These are phyloP conservation scores for Euphydryas editha DNA, from an alignment of 2,888 invertebrate species.

Conservation along the genomic window DNA sequence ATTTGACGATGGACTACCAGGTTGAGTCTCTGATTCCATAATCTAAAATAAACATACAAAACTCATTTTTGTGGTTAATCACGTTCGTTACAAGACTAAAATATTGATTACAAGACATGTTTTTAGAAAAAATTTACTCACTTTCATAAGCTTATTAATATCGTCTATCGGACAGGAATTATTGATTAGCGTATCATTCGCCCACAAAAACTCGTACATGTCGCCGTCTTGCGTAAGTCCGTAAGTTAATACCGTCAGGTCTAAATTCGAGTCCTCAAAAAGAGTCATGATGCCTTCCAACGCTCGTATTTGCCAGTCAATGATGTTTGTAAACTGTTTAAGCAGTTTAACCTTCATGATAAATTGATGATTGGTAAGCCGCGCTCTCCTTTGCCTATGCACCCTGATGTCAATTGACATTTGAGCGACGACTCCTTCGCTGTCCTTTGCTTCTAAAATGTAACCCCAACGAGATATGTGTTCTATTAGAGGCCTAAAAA, in stretches of 20 bases:
- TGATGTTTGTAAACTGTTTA: conserved; percentile 83
- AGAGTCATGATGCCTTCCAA: conserved; percentile 82
- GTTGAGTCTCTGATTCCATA: conserved; percentile 73
- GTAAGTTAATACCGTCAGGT: conserved; percentile 88
- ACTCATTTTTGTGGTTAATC: too few relatives aligned
- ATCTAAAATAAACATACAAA: conserved; percentile 53
- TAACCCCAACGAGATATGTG: conserved; percentile 93
- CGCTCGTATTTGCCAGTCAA: conserved; percentile 91
- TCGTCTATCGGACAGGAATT: conserved; percentile 90
- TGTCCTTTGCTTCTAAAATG: conserved; percentile 91
- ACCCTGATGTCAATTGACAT: conserved; percentile 91
- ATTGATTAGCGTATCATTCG: conserved; percentile 92
- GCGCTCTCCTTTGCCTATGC: conserved; percentile 90
- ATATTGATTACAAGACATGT: too few relatives aligned
- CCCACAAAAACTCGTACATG: conserved; percentile 90
- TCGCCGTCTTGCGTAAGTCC: conserved; percentile 84
- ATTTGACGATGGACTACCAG: conserved; percentile 84
- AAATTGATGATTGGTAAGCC: conserved; percentile 93
- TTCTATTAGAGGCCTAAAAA: conserved; percentile 89
- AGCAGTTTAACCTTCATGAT: conserved; percentile 84
- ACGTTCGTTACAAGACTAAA: too few relatives aligned
- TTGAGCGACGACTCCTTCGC: conserved; percentile 87
- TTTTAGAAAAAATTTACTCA: conserved; percentile 59
- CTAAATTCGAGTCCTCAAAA: conserved; percentile 84
- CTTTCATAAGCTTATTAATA: conserved; percentile 87